Base-by-base conservation (phyloP, 2,113 vertebrate species). In the Pelobates fuscus region DNA sequence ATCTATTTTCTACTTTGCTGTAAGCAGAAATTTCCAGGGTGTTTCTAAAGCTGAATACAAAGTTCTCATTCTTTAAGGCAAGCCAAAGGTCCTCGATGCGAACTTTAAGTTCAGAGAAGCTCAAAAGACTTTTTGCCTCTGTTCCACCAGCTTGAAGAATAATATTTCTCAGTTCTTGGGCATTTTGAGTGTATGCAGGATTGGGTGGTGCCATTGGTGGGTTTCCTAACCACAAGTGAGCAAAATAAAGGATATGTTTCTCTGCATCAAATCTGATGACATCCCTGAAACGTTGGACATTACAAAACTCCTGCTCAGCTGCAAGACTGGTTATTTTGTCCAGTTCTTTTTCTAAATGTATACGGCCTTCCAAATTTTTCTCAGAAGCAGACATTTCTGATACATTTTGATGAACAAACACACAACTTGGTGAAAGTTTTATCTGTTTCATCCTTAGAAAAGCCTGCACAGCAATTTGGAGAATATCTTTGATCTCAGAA, bases 331-430 rank as follows among this genome's bases (percentile, higher is more conserved):
- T 78, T 83, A 90, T 89, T 29, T 84, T 78, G 79, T 91, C 86
- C 30, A 90, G 21, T 68, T 81, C 87, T 5, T 85, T 67, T 60
- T 88, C 82, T 0, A 91, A 73, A 0, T 60, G 21, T 1, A 76
- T 83, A 55, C 18, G 73, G 5, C 83, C 86, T 65, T 85, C 81
- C 80, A 82, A 84, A 67, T 80, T 92, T 79, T 87, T 79, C 7
- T 91, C 83, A 63, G 69, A 80, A 8, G 85, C 86, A n/a, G 82
- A 78, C 12, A 80, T 65, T 44, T 88, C 84, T 21, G 80, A 81
- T 49, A 86, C 81, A 0, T 92, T 91, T 49, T 92, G 88, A 71
- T 89, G 86, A 1, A 91, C 86, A 79, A 91, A 92, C 0, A 91
- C 17, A 49, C 87, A 91, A 23, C 86, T 67, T 1, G 88, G 84